Conservation (phyloP, 2,888 invertebrate genomes). For the Phymatocera aterrima region DNA sequence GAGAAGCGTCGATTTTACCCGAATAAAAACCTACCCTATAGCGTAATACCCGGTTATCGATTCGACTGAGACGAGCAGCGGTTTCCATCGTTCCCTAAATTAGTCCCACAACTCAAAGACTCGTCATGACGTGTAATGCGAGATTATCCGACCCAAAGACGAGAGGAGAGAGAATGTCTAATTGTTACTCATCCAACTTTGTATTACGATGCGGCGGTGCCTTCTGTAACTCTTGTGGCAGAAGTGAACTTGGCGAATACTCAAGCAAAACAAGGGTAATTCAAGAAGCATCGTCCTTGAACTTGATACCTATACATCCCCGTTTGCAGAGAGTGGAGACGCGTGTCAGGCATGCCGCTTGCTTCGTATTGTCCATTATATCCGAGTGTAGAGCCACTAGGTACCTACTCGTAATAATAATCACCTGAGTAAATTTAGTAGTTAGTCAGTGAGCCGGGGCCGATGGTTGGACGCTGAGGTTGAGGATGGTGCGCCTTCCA, state of each 20-base stretch:
- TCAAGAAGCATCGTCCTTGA: not conserved
- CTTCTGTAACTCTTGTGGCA: not conserved
- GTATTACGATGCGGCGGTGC: not conserved
- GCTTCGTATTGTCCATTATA: conserved; percentile 24
- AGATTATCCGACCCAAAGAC: not conserved
- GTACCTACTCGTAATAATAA: conserved; percentile 50
- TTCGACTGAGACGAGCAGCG: not conserved
- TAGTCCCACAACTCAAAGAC: not conserved
- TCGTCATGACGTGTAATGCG: not conserved
- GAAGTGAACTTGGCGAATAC: not conserved
- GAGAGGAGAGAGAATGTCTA: not conserved
- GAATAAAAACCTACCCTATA: not conserved
- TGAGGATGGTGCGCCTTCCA: no score
- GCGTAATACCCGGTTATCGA: not conserved
- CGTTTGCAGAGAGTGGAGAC: not conserved
- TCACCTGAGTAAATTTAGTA: conserved; percentile 64
- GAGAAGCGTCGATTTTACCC: not conserved
- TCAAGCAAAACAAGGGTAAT: not conserved
- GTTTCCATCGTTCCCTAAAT: conserved; percentile 9
- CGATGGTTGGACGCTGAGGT: conserved; percentile 40
- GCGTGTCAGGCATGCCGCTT: conserved; percentile 14
- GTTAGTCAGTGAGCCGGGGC: conserved; percentile 58
- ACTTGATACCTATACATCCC: conserved; percentile 15
- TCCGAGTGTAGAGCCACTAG: not conserved
- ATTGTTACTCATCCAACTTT: conserved; percentile 22